phyloP scores from a whole-genome alignment of 2,113 vertebrate genomes.

The Micronycteris hirsuta region DNA sequence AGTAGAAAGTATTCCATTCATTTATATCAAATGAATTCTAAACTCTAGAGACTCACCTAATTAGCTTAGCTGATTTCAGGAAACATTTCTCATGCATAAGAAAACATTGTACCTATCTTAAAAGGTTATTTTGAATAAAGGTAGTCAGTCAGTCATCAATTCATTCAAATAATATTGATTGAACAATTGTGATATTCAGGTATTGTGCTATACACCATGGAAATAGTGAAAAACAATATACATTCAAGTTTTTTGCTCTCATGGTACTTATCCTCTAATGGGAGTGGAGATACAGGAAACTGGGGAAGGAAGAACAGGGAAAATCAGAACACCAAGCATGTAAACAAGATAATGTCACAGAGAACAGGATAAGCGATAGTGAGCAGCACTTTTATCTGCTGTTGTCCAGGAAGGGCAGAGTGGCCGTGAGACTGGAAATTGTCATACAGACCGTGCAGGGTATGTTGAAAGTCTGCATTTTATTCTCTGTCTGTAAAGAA shows the following conservation, averaged over 20 bases:
- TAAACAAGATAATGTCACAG: background rate
- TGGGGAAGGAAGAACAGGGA: background rate
- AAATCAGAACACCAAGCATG: background rate
- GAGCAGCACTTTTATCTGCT: background rate
- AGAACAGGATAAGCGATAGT: background rate
- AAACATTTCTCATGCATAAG: background rate
- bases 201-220: background rate
- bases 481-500: background rate
- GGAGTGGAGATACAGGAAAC: background rate
- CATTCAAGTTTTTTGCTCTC: background rate
- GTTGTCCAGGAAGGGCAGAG: background rate
- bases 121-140: background rate
- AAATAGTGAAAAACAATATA: background rate
- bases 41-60: background rate
- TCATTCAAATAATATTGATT: background rate
- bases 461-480: background rate
- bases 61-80: background rate
- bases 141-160: background rate
- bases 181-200: background rate
- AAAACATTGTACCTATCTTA: background rate
- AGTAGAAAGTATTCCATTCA: background rate
- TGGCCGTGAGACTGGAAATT: background rate
- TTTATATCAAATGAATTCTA: background rate
- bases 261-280: background rate
- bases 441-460: background rate